phyloP scores from a whole-genome alignment of 2,888 invertebrate genomes.

The Lordiphosa fenestrarum region DNA sequence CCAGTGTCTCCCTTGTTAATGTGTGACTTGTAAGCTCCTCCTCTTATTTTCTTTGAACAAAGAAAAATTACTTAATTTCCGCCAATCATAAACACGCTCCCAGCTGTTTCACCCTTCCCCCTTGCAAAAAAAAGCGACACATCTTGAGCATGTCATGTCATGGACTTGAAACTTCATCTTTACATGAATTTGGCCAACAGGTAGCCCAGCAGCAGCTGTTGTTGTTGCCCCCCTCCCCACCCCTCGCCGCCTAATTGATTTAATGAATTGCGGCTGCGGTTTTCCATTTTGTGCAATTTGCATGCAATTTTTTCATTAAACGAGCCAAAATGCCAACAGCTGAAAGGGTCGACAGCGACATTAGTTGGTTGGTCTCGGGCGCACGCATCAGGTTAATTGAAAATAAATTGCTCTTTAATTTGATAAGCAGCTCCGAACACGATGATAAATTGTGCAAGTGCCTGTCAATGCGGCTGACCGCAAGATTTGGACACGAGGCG shows the following conservation, averaged over 20 bases:
- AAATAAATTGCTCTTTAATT: slow-evolving; percentile 76
- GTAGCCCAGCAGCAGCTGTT: too few relatives aligned
- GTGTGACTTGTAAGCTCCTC: too few relatives aligned
- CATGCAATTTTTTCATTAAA: slow-evolving; percentile 67
- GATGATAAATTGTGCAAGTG: slow-evolving; percentile 74
- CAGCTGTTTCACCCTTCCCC: too few relatives aligned
- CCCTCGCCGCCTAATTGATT: slow-evolving; percentile 53
- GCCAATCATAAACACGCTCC: too few relatives aligned
- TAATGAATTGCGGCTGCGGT: slow-evolving; percentile 74
- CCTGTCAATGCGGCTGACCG: slow-evolving; percentile 62
- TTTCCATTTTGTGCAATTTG: slow-evolving; percentile 63
- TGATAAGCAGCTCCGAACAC: slow-evolving; percentile 25
- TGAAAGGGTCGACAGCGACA: slow-evolving; percentile 30
- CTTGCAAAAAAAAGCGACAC: too few relatives aligned
- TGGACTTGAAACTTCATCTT: too few relatives aligned
- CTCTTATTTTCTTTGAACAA: too few relatives aligned
- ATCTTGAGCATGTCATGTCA: too few relatives aligned
- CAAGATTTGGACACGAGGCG: slow-evolving; percentile 69
- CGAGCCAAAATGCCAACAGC: slow-evolving; percentile 26
- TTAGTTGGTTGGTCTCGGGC: slow-evolving; percentile 72
- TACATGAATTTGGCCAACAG: too few relatives aligned
- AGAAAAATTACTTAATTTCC: too few relatives aligned
- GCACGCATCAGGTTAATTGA: slow-evolving; percentile 75
- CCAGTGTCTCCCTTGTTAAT: too few relatives aligned
- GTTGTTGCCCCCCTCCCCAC: too few relatives aligned